Base-by-base conservation (phyloP, 2,797 vertebrate species). In the Anas acuta region DNA sequence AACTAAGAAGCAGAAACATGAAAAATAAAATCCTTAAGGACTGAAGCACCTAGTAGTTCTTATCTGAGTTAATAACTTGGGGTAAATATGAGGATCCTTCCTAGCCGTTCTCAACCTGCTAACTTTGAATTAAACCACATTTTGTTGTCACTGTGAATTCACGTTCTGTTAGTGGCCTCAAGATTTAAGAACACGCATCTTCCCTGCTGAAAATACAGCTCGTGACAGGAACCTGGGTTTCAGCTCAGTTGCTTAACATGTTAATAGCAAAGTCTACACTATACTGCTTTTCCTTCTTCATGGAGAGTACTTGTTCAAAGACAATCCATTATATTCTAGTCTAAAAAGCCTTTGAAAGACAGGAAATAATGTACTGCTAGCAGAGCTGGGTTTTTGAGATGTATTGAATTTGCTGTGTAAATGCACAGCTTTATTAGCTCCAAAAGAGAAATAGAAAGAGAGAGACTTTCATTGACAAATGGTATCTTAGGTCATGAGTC, bases 51-150 rank as follows among this genome's bases (percentile, higher is more conserved):
- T 41, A 41, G 65, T 56, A 47, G 67, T 65, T 94, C 95, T 92
- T 65, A 83, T 83, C 81, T 76, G 81, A 90, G 92, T 92, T 90
- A 95, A 91, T 89, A 72, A 83, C 85, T 92, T 62, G 81, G 69
- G 57, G 78, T 80, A 93, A 94, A 79, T 45, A 78, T 3, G 8
- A 90, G 61, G 86, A 82, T 94, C 56, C 83, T 86, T 92, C 93
- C 83, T 18, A 67, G 79, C 91, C 73, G 23, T 94, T 56, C 89
- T 89, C 91, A 85, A 96, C 95, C 92, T 93, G 94, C 75, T 93
- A 74, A 77, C 96, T 96, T 92, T 90, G 92, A 96, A 96, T 95
- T 94, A 94, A 92, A 91, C 86, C 89, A 65, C 81, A 89, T 94
- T 95, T 90, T 87, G 86, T 93, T 92, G 94, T 95, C 91, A 83